Evolutionary conservation across 2,888 invertebrate species (phyloP).

Genomic region (Hanleya hanleyi): DNA sequence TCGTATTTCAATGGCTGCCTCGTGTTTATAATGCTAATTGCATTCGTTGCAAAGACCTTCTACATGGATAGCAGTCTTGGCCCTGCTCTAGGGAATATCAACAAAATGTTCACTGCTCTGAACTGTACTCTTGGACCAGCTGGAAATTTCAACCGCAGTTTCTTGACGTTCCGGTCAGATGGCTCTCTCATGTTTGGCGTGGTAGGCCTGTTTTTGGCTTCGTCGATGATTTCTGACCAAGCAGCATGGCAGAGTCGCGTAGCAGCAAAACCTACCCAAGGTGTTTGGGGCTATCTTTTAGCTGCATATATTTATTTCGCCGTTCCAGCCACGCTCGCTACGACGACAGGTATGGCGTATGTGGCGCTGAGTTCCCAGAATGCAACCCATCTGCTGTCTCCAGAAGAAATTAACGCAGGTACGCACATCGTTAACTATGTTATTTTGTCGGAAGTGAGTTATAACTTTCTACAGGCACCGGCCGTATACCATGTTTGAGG

Average conservation of each 20-base stretch:
- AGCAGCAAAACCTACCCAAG: conserved; percentile 65
- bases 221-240: conserved; percentile 49
- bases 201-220: conserved; percentile 43
- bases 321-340: conserved; percentile 65
- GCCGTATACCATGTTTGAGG: too few relatives aligned
- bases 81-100: not conserved
- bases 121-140: conserved; percentile 32
- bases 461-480: too few relatives aligned
- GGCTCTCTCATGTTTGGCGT: conserved; percentile 37
- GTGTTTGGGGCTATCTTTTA: conserved; percentile 65
- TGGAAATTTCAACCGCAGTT: conserved; percentile 32
- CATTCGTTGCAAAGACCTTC: conserved; percentile 50
- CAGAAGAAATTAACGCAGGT: not conserved
- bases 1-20: conserved; percentile 65
- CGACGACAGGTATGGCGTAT: conserved; percentile 63
- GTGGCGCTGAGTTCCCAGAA: conserved; percentile 36
- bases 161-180: conserved; percentile 35
- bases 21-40: conserved; percentile 52
- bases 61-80: conserved; percentile 33
- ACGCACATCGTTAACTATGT: too few relatives aligned
- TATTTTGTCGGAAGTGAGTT: too few relatives aligned
- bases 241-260: conserved; percentile 71
- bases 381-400: not conserved
- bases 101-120: conserved; percentile 27
- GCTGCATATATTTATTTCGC: conserved; percentile 69